phyloP scores from a whole-genome alignment of 2,888 invertebrate species.

The Lingula anatina region DNA sequence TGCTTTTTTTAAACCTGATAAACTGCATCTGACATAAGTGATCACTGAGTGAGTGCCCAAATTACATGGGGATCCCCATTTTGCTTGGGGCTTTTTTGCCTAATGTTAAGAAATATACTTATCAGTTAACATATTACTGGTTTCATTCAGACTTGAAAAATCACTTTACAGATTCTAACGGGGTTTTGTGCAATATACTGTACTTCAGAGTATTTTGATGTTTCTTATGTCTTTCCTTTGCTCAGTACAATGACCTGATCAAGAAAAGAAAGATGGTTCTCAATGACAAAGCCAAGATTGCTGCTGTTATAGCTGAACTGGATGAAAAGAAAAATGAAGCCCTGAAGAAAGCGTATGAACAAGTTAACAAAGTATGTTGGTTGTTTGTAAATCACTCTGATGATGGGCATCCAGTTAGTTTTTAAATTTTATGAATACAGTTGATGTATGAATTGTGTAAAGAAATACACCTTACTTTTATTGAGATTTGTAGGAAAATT shows the following conservation, averaged over 20 bases:
- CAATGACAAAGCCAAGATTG: conserved; percentile 69
- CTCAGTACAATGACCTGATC: conserved; percentile 67
- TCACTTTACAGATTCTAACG: too few relatives aligned
- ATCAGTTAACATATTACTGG: too few relatives aligned
- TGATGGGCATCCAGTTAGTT: neutral
- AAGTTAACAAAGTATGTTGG: conserved; percentile 65
- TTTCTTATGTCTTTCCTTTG: too few relatives aligned
- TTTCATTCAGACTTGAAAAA: too few relatives aligned
- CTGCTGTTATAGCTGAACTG: conserved; percentile 75
- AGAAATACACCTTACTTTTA: neutral
- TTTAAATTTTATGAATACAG: neutral
- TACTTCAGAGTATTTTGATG: too few relatives aligned
- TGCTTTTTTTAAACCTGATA: too few relatives aligned
- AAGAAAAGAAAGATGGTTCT: conserved; percentile 69
- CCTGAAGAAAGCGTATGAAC: conserved; percentile 72
- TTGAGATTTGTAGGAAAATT: neutral
- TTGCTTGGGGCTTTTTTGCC: too few relatives aligned
- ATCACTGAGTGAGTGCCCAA: too few relatives aligned
- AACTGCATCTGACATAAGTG: too few relatives aligned
- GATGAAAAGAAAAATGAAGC: conserved; percentile 87
- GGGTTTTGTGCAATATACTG: too few relatives aligned
- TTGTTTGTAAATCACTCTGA: neutral
- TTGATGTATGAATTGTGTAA: neutral
- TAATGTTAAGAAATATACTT: too few relatives aligned
- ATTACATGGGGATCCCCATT: too few relatives aligned